phyloP scores from a whole-genome alignment of 23 tunicate species.

The Corella eumyota region DNA sequence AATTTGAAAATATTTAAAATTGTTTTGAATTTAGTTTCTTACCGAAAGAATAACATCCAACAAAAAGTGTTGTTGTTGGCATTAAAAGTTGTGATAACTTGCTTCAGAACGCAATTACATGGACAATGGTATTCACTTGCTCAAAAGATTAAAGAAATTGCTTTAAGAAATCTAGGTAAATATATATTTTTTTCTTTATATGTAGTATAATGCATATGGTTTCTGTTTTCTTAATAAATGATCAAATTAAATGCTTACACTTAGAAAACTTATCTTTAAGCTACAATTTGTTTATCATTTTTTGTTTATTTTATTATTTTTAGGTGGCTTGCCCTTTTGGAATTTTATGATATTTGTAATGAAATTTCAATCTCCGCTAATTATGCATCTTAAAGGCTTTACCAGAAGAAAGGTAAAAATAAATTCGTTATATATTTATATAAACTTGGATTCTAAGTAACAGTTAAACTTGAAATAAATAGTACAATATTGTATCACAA shows the following conservation, averaged over 20 bases:
- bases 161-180: slow-evolving; percentile 10
- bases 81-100: slow-evolving; percentile 33
- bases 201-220: neutral
- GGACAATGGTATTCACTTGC: slow-evolving; percentile 41
- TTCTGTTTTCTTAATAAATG: neutral
- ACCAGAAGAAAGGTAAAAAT: no score
- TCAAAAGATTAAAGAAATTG: slow-evolving; percentile 18
- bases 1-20: no score
- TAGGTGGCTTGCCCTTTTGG: neutral
- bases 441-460: no score
- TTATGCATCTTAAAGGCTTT: no score
- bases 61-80: slow-evolving; percentile 24
- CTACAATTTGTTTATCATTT: neutral
- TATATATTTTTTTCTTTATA: neutral
- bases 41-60: slow-evolving; percentile 5
- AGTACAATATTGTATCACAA: no score
- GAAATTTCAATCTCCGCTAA: neutral
- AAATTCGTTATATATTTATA: no score
- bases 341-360: no score
- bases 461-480: no score
- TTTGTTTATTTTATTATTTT: neutral
- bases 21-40: no score
- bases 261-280: neutral
- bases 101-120: slow-evolving; percentile 56
- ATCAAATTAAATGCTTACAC: neutral